Base-by-base conservation (phyloP, 1,140 invertebrate species). In the Drosophila littoralis region DNA sequence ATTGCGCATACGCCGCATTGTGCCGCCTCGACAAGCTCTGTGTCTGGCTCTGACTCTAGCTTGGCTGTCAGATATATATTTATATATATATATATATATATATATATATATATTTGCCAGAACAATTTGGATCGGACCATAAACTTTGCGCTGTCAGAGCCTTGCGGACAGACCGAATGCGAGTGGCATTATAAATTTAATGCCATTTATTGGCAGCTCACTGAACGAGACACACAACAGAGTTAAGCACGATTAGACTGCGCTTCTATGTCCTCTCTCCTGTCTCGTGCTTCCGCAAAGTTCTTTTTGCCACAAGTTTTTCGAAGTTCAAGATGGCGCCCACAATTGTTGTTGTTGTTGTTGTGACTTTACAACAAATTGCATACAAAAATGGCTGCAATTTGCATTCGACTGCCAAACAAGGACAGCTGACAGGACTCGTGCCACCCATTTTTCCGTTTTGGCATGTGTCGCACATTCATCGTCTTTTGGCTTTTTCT, bases 301-400 rank as follows among this genome's bases (percentile, higher is more conserved):
- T 22, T 22, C 22, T 3, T 28, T 52, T 43, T 9, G 52, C 33
- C 38, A 17, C 36, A 67, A 40, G 17, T 35, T 17, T 50, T 28
- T n/a, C 42, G 33, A 65, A 51, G 50, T 64, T 71, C 35, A 65
- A 65, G 61, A 35, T 71, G 60, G 43, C 60, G 52, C 40, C 38
- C 59, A 33, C 50, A 63, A n/a, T 68, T 54, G 51, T 13, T 35
- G 9, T 15, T 63, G 33, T 50, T 60, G 28, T 38, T 67, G 52
- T 42, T 15, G 51, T 46, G 36, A 61, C 60, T 79, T 64, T 61
- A 68, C 80, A 69, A 84, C 76, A 83, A 83, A 84, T 80, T 76
- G 81, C 77, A 76, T 68, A 67, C 80, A 67, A 83, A 79, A 84
- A 36, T 83, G 73, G 42, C 64, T 79, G 73, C 81, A 84, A 84